Percentiles rank a stretch among this genome's conserved stretches.
Evolutionary conservation across 2,113 vertebrate species (phyloP).

Genomic region (Eretmochelys imbricata): DNA sequence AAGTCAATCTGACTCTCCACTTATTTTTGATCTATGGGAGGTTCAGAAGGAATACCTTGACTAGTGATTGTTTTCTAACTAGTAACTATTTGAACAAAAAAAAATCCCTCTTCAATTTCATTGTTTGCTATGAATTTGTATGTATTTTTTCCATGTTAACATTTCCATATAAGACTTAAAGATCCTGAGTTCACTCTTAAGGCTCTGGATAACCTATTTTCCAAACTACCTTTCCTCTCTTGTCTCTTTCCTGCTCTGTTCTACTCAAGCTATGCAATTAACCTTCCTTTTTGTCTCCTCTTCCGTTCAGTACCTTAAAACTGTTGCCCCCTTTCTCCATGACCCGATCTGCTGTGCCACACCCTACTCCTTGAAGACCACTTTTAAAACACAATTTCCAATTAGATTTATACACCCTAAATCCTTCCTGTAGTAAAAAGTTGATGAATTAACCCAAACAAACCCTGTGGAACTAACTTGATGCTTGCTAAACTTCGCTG

Average conservation of each 20-base stretch:
- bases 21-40: background rate
- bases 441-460: background rate
- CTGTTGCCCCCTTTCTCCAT: background rate
- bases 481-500: background rate
- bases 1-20: background rate
- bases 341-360: background rate
- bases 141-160: background rate
- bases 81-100: background rate
- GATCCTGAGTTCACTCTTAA: background rate
- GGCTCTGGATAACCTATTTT: background rate
- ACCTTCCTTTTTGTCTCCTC: background rate
- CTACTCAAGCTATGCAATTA: background rate
- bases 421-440: background rate
- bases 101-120: background rate
- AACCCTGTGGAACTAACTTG: background rate
- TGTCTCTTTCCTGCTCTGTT: background rate
- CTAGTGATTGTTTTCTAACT: background rate
- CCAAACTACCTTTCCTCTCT: background rate
- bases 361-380: background rate
- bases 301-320: background rate
- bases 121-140: background rate
- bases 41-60: background rate
- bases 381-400: background rate
- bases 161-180: background rate
- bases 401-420: background rate